Base-by-base conservation (phyloP, 2,113 vertebrate genomes). In the Amazona vittata region DNA sequence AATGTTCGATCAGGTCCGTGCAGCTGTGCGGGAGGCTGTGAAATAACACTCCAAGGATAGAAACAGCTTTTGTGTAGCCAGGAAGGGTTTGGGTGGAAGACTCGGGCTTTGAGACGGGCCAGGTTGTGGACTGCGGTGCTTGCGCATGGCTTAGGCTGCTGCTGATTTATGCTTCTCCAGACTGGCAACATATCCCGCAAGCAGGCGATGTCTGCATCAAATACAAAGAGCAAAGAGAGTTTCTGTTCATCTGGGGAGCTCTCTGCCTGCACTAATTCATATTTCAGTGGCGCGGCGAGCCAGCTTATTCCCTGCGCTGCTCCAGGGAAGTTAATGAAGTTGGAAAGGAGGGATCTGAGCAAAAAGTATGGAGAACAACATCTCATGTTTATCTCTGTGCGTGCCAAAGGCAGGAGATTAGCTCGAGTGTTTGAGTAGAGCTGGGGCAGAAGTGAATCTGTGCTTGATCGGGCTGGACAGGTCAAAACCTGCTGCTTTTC, bases 31-130 rank as follows among this genome's bases (percentile, higher is more conserved):
- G 68, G 87, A 90, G 85, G 59, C 65, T 75, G 83, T 41, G 80
- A 68, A 70, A 83, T 80, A 89, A 43, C 4, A 6, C 33, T 63
- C 3, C 1, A 39, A 83, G 55, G 88, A 75, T 86, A 67, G 59
- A 78, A 68, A 78, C 86, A 85, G 55, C 46, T 67, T 63, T 90
- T 83, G 25, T 64, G n/a, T 22, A 82, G 92, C 96, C 92, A 90
- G 53, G 83, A 87, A 21, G 0, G 0, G 39, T 46, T 80, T 70
- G 57, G 35, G 73, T 39, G 68, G 77, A 62, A 77, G 29, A 44
- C 44, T n/a, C 4, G 4, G 46, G 19, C 67, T 73, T 75, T 90
- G 95, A 93, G 87, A 44, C 20, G 15, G 75, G 64, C 64, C 80
- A 78, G 68, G 64, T 21, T 88, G 84, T 16, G 49, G 70, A 8